Base-by-base conservation (phyloP, 1,140 invertebrate species). In the Microvelia longipes region DNA sequence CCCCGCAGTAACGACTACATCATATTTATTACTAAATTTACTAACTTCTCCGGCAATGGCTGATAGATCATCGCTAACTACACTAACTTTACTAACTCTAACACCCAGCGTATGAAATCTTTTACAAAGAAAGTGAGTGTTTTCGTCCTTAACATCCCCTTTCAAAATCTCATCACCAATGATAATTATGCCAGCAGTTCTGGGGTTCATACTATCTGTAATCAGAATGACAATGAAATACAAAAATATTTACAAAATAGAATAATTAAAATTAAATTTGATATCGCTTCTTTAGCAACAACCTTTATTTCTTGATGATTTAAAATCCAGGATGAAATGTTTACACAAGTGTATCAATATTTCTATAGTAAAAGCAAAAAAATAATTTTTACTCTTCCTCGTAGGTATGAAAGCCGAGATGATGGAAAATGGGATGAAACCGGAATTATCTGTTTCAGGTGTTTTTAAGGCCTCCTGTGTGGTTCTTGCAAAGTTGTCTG, bases 121-220 rank as follows among this genome's bases (percentile, higher is more conserved):
- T 78, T 84, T 82, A 69, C 85, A 84, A 2, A 91, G 79, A 75
- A 86, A 91, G 72, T 82, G 77, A 1, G 89, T 89, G 79, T 93
- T 93, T 25, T 85, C 87, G 76, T 93, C 91, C 61, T 76, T 78
- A 2, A 88, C 86, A 76, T 90, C 85, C 2, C 89, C 91, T 80
- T 91, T 92, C n/a, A 93, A 78, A 74, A 93, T 89, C 81, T 93
- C 91, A 83, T 93, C 88, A 24, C 91, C 91, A 77, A 93, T 90
- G 67, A 93, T 82, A 76, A 86, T 80, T 68, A 87, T 74, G 2
- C 81, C 79, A 71, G 80, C 81, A 28, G 79, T 80, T 67, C 73
- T 65, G 28, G 30, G 66, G 2, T 30, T 35, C 29, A 62, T 67
- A 29, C 50, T 30, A 24, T 24, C 67, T 68, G 19, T n/a, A n/a